Base-by-base conservation (phyloP, 2,888 invertebrate species). In the Luperina nickerlii region DNA sequence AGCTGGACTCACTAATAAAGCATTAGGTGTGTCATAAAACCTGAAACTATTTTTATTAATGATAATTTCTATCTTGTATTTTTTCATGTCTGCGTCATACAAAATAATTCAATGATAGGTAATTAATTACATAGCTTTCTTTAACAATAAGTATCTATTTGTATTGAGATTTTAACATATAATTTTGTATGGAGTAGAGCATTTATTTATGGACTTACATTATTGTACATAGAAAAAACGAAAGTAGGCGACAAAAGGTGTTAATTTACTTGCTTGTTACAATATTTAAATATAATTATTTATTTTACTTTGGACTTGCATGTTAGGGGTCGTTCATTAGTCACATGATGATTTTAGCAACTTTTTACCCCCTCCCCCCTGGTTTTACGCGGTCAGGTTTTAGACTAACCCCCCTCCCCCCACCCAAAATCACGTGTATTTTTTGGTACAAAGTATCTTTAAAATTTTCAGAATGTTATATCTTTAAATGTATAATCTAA, bases 171-270 rank as follows among this genome's bases (percentile, higher is more conserved):
- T 27, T 15, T 1, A 57, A 38, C 27, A 54, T 48, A 68, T 27
- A 11, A 51, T 65, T 82, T 86, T 86, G 54, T 74, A 86, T 86
- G 70, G 66, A 74, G 13, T 9, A 9, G n/a, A 42, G 7, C 20
- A 67, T 74, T 54, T 57, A 45, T 74, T 67, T 81, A 60, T 74
- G 9, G 66, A 71, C 20, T 74, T 48, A 66, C 3, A 57, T 72
- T 42, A 77, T 65, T 86, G 71, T 75, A 82, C 0, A 70, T 66
- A 72, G 70, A 27, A 62, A 66, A 38, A 48, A 20, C 15, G 68
- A 62, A 76, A 54, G 71, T 86, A 72, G 83, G 86, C 72, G 87
- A 82, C 62, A 65, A 18, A 48, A 38, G 3, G n/a, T 48, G 6
- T 32, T 27, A 15, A 5, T 1, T 27, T 66, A 76, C 13, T 74